Conservation (phyloP, 2,113 vertebrate genomes). For the Crotalus horridus region DNA sequence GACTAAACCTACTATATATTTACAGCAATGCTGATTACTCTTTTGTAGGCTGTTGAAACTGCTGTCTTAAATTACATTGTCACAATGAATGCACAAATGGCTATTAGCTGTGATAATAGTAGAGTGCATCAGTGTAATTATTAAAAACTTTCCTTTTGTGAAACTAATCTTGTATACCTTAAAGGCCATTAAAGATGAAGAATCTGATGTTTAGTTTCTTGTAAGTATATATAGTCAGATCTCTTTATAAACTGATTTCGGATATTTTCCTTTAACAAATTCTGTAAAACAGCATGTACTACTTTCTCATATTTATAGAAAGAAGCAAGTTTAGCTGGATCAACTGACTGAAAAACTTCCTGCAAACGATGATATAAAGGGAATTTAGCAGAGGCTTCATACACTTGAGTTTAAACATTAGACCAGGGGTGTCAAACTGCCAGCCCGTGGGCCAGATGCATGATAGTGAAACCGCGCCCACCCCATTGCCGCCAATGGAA, state of each 20-base stretch:
- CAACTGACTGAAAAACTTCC: background rate
- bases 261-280: background rate
- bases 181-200: background rate
- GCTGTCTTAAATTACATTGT: background rate
- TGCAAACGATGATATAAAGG: background rate
- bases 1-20: fast-evolving
- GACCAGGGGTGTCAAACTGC: no score
- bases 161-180: background rate
- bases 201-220: background rate
- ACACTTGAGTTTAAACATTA: background rate
- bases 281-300: background rate
- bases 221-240: background rate
- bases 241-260: background rate
- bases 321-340: background rate
- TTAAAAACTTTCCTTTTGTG: background rate
- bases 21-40: background rate
- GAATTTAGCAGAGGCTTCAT: background rate
- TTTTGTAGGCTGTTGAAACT: background rate
- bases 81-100: background rate
- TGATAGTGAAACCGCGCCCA: no score
- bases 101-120: background rate
- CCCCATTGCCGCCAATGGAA: no score
- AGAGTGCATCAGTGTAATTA: background rate
- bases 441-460: no score
- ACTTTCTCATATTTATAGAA: background rate